Conservation (phyloP, 2,113 vertebrate genomes). For the Lepus timidus region DNA sequence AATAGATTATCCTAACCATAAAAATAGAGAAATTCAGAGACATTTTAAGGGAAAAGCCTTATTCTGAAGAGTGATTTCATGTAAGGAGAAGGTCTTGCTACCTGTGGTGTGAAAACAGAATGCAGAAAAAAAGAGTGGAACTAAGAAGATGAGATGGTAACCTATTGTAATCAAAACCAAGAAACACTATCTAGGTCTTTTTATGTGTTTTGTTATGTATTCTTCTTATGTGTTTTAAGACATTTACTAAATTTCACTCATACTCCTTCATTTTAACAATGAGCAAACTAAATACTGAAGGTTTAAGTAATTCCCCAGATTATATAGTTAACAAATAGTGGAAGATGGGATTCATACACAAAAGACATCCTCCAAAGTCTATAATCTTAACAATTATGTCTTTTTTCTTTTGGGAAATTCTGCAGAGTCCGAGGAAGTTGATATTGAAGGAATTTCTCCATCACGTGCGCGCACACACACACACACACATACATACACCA, state of each 20-base stretch:
- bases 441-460: neutral
- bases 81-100: neutral
- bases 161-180: neutral
- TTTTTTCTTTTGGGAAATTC: slow-evolving; percentile 18
- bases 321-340: neutral
- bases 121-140: neutral
- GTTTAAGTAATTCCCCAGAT: neutral
- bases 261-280: neutral
- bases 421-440: neutral
- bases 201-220: neutral
- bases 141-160: neutral
- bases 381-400: neutral
- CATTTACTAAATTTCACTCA: neutral
- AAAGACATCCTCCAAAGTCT: neutral
- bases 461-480: neutral
- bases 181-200: neutral
- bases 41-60: neutral
- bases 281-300: neutral
- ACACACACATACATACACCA: neutral
- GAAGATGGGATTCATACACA: neutral
- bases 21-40: neutral
- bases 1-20: neutral
- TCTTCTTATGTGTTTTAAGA: neutral
- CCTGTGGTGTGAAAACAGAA: neutral
- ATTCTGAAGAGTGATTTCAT: neutral